Evolutionary conservation across 2,888 invertebrate genomes (phyloP), one percentile per base, ranked within the genome.

Genomic region (Caradrina clavipalpis): DNA sequence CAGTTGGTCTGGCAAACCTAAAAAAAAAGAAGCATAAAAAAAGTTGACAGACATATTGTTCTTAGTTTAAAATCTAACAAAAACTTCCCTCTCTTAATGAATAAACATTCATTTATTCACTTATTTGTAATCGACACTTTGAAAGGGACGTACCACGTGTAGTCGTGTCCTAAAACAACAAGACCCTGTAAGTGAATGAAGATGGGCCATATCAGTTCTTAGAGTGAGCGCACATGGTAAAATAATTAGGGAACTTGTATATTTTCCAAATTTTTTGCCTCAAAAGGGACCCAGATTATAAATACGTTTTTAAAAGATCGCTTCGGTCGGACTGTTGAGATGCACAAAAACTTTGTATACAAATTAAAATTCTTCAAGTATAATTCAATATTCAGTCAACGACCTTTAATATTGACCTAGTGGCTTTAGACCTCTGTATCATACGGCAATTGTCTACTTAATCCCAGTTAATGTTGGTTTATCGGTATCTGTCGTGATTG

Each of bases 131-230:
- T 60, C 19, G 78, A 73, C 70, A 76, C 58, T 74, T 77, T 64
- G 65, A 51, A 57, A 73, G 57, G 66, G 49, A 61, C 62, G 47
- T 35, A 64, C 58, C 80, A 73, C 61, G 58, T 74, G 75, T 64
- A 35, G 42, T 31, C 39, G 21, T 7, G 61, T 13, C 81, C 81
- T 83, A 82, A 82, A 83, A 69, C 15, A 82, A 82, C 71, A 82
- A 56, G 6, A 56, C 21, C 51, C 22, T 17, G 10, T 15, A 45
- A 64, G 13, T 42, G 67, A 73, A 60, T 51, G n/a, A 56, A 62
- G 31, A 70, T 53, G 54, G 39, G 2, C 1, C 39, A 13, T 39
- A 39, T 39, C 13, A 39, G 58, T 57, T 50, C 49, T 61, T 42
- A 68, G 42, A 35, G 35, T 57, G 35, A 50, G 49, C 45, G 13